Base-by-base conservation (phyloP, 2,888 invertebrate genomes). In the Aromia moschata region DNA sequence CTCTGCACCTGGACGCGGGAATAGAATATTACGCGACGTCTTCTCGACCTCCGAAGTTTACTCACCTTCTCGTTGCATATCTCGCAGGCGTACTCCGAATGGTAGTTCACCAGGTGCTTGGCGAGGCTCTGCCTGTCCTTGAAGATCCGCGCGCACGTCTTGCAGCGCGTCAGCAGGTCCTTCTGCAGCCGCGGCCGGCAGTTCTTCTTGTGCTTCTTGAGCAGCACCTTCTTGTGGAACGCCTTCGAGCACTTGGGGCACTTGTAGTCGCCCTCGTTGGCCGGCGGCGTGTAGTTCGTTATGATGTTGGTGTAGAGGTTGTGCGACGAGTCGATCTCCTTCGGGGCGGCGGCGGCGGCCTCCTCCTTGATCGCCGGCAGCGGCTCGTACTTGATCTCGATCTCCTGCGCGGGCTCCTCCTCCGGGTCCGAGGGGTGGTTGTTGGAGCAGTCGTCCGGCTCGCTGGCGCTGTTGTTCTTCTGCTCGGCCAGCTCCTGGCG, bases 131-230 rank as follows among this genome's bases (percentile, higher is more conserved):
- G 84, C 1, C 84, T 79, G 64, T 85, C 84, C 64, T 84, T 84
- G 65, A 85, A 85, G 45, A 85, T 83, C 47, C 85, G 82, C 56
- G 83, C 80, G 70, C 86, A 86, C 3, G 84, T 83, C 55, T 84
- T 83, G 66, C 86, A 86, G 1, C 83, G 81, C 1, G 84, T 84
- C 11, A 84, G 65, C n/a, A 84, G 65, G 69, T 84, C 84, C 64
- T 84, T 84, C 64, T 84, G 84, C 33, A 79, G 68, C 16, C 74
- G 75, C 1, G 77, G 80, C 18, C 78, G 72, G 69, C 86, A 86
- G 60, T 85, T 85, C 65, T 85, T 86, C 76, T 84, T 83, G 70
- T 86, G 86, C 70, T 86, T 85, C 56, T 84, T 83, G 15, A 86
- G 70, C 12, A 86, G 71, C 51, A 84, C 81, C 41, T 83, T 81